Percentiles rank a stretch among this genome's conserved stretches.
Evolutionary conservation across 1,140 invertebrate genomes (phyloP).

Genomic region (Oncopeltus fasciatus): DNA sequence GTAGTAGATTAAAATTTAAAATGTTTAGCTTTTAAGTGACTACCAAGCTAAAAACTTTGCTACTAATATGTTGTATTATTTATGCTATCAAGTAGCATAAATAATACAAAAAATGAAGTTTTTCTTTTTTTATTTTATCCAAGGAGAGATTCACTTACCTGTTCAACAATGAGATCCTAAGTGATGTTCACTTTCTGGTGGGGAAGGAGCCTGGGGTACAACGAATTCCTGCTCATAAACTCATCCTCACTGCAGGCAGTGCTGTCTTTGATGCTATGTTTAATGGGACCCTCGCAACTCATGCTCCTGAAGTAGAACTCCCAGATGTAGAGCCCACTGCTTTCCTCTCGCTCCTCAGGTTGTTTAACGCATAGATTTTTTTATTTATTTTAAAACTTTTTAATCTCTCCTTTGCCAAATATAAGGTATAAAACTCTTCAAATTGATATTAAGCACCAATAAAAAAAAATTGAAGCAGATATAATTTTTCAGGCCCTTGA

Average conservation of each 20-base stretch:
- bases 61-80: neutral
- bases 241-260: slow-evolving; percentile 66
- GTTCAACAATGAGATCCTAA: slow-evolving; percentile 66
- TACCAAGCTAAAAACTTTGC: neutral
- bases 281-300: slow-evolving; percentile 53
- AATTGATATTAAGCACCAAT: too few species aligned
- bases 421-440: too few species aligned
- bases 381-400: slow-evolving; percentile 31
- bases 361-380: too few species aligned
- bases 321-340: slow-evolving; percentile 73
- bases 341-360: slow-evolving; percentile 49
- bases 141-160: slow-evolving; percentile 57
- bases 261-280: slow-evolving; percentile 82
- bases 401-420: neutral
- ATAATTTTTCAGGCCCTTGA: too few species aligned
- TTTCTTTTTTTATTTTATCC: too few species aligned
- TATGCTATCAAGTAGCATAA: too few species aligned
- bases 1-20: neutral
- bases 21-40: neutral
- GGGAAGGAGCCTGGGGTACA: slow-evolving; percentile 52
- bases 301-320: slow-evolving; percentile 57
- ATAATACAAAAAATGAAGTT: too few species aligned
- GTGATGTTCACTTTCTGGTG: slow-evolving; percentile 67
- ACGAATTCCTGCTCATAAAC: slow-evolving; percentile 69
- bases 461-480: too few species aligned